Percentiles rank a stretch among this genome's conserved stretches.
phyloP scores from a whole-genome alignment of 2,888 invertebrate genomes.

The Hirtodrosophila alboralis region DNA sequence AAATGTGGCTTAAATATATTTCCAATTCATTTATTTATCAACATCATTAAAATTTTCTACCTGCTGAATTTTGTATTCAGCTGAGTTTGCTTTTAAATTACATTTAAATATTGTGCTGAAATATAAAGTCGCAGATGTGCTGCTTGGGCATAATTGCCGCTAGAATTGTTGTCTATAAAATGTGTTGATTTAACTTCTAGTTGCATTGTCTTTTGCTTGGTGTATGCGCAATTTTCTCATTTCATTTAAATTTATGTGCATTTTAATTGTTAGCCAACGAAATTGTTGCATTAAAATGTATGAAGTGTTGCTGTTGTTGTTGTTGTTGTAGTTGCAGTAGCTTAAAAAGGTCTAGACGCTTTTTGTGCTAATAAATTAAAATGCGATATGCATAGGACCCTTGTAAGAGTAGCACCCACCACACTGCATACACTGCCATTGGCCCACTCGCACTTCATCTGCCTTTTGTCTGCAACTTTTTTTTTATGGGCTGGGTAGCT shows the following conservation, averaged over 20 bases:
- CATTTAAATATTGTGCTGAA: too few relatives aligned
- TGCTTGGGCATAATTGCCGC: conserved; percentile 2
- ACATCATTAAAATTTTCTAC: conserved; percentile 73
- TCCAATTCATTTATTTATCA: conserved; percentile 78
- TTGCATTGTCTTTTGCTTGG: conserved; percentile 11
- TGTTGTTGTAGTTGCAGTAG: conserved; percentile 47
- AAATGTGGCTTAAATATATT: conserved; percentile 72
- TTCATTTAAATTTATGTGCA: conserved; percentile 72
- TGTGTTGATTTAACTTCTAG: conserved; percentile 17
- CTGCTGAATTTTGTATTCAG: conserved; percentile 35
- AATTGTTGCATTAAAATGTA: conserved; percentile 69
- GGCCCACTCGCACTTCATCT: conserved; percentile 36
- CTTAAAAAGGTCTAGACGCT: conserved; percentile 78
- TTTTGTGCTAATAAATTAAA: conserved; percentile 80
- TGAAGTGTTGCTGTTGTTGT: conserved; percentile 40
- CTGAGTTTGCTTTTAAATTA: too few relatives aligned
- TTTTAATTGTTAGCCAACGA: conserved; percentile 70
- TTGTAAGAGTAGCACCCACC: conserved; percentile 35
- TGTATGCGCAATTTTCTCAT: conserved; percentile 43
- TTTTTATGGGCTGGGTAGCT: conserved; percentile 25
- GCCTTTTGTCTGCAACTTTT: conserved; percentile 69
- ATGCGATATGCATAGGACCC: conserved; percentile 77
- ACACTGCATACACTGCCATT: conserved; percentile 8
- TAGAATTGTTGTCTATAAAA: conserved; percentile 5
- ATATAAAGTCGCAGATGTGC: conserved; percentile 4